Base-by-base conservation (phyloP, 2,888 invertebrate genomes). In the Keiferia lycopersicella region DNA sequence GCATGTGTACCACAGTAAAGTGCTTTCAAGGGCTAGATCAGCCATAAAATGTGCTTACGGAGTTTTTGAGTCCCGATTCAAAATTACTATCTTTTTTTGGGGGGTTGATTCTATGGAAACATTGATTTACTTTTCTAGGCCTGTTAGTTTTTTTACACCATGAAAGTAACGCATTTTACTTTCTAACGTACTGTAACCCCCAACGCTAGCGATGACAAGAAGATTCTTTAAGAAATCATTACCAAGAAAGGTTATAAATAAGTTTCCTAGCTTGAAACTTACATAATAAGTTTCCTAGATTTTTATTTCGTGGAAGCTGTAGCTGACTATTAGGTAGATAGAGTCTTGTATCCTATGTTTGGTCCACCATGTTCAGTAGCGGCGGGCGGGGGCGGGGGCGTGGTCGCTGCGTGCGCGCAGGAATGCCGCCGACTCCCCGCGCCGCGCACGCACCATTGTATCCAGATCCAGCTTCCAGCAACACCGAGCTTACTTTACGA, bases 401-500 rank as follows among this genome's bases (percentile, higher is more conserved):
- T n/a, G 64, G 50, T 61, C 61, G 50, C 34, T 68, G 63, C 69
- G 64, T 62, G 62, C 65, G 64, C 62, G 66, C 66, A 56, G 69
- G 63, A 73, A 59, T 69, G 70, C 68, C 67, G 60, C 18, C 63
- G 74, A 64, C 53, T 22, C 53, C 26, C 50, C 50, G 50, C 50
- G 12, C 22, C 53, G 34, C 57, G 38, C 4, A 34, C 34, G 39
- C 58, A 14, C 39, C 34, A 34, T 16, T 39, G 34, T 26, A 30
- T 56, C 26, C 18, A 39, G 12, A 30, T 56, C 26, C 18, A 39
- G 12, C 7, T 14, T 18, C 59, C 39, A 39, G n/a, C 30, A 1
- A 11, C 56, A 30, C n/a, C 6, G 3, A 48, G 48, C 18, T 38
- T 58, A 39, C 34, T 58, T 39, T 39, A 39, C 39, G 30, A 38